phyloP scores from a whole-genome alignment of 92 coral and sea anemone species.

The Hydrozoanthus gracilis region DNA sequence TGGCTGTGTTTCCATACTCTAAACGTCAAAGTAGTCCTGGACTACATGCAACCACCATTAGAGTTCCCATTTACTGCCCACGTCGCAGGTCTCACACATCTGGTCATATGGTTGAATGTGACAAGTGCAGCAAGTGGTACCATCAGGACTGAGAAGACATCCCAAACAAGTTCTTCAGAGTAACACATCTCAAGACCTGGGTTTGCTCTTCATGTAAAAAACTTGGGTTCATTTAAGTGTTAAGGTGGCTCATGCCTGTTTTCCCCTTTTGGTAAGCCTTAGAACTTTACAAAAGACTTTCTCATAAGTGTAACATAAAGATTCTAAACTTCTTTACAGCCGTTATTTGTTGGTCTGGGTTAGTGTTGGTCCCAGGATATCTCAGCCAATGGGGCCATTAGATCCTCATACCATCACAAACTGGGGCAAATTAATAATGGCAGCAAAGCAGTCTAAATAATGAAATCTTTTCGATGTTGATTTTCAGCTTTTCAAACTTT shows the following conservation, averaged over 20 bases:
- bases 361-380: no score
- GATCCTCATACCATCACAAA: no score
- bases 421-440: no score
- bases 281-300: no score
- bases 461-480: no score
- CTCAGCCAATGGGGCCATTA: no score
- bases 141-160: slow-evolving; percentile 31
- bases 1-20: slow-evolving; percentile 29
- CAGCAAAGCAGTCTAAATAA: no score
- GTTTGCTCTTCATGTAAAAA: slow-evolving; percentile 14
- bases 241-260: background rate
- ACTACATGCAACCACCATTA: slow-evolving; percentile 17
- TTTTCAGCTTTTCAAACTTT: no score
- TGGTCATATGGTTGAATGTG: slow-evolving; percentile 31
- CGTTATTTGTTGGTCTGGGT: no score
- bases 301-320: no score
- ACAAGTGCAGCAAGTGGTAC: slow-evolving; percentile 33
- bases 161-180: slow-evolving; percentile 15
- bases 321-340: no score
- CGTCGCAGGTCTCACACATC: slow-evolving; percentile 4
- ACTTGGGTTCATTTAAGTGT: background rate
- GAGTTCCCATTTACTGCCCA: slow-evolving; percentile 6
- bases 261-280: background rate
- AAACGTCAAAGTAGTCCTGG: slow-evolving; percentile 32
- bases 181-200: slow-evolving; percentile 3